These are phyloP conservation scores for Melopsittacus undulatus DNA, from an alignment of 2,797 vertebrate species.

Conservation along the genomic window DNA sequence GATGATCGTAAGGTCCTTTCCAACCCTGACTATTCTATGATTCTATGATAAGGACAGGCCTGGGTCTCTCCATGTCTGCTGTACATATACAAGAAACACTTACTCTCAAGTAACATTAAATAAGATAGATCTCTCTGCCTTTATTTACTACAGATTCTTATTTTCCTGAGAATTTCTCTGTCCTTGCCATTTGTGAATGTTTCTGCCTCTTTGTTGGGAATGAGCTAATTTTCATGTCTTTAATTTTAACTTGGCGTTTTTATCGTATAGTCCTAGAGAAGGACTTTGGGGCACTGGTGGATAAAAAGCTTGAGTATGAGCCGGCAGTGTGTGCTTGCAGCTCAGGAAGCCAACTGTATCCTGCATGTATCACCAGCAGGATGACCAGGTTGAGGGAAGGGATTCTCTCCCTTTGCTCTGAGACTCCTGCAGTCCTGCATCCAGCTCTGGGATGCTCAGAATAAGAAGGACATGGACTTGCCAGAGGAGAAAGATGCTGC, in stretches of 20 bases:
- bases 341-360: neutral
- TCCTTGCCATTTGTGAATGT: neutral
- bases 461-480: neutral
- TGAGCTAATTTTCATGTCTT: neutral
- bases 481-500: fast-evolving
- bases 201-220: neutral
- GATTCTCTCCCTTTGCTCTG: neutral
- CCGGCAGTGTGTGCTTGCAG: fast-evolving
- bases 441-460: neutral
- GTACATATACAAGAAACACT: neutral
- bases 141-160: neutral
- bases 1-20: too few species aligned
- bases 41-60: neutral
- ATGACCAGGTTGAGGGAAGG: fast-evolving
- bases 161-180: neutral
- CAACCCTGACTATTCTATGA: too few species aligned
- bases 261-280: neutral
- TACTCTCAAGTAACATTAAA: neutral
- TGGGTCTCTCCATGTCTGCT: neutral
- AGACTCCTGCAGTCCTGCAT: neutral
- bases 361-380: neutral
- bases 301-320: neutral
- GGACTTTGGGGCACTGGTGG: neutral
- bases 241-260: neutral
- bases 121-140: neutral